Conservation (phyloP, 2,888 invertebrate species). For the Gandaritis pyraliata region DNA sequence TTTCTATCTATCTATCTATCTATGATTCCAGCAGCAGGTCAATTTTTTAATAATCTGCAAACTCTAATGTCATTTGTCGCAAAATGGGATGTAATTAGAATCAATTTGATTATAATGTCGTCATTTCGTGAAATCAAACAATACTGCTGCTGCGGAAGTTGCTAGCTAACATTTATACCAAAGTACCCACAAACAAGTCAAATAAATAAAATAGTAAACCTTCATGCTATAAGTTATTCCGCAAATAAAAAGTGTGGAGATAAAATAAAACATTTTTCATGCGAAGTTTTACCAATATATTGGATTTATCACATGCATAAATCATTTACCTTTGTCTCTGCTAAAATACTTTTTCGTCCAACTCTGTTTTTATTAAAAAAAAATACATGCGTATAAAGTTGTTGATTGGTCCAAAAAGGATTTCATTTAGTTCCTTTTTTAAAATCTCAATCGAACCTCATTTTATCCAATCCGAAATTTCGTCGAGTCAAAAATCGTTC, state of each 20-base stretch:
- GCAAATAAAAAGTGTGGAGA: constrained; percentile 7
- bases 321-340: constrained; percentile 13
- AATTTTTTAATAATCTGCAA: too few relatives aligned
- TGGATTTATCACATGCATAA: constrained; percentile 16
- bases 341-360: not conserved
- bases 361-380: not conserved
- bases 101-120: too few relatives aligned
- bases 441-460: not conserved
- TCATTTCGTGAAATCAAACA: too few relatives aligned
- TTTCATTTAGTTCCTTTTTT: not conserved
- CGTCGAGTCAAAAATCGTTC: not conserved
- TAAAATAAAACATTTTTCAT: constrained; percentile 21
- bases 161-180: too few relatives aligned
- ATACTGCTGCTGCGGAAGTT: too few relatives aligned
- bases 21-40: too few relatives aligned
- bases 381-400: constrained; percentile 1
- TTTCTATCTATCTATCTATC: too few relatives aligned
- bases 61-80: too few relatives aligned
- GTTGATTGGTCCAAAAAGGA: not conserved
- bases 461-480: not conserved
- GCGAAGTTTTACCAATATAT: constrained; percentile 1
- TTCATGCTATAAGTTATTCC: constrained; percentile 6
- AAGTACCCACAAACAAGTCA: not conserved
- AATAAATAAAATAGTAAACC: constrained; percentile 8
- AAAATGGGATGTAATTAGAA: too few relatives aligned